A percentile compares a stretch with the other conserved stretches of the same genome.
phyloP scores from a whole-genome alignment of 1,140 invertebrate species.

The Eumeta japonica region DNA sequence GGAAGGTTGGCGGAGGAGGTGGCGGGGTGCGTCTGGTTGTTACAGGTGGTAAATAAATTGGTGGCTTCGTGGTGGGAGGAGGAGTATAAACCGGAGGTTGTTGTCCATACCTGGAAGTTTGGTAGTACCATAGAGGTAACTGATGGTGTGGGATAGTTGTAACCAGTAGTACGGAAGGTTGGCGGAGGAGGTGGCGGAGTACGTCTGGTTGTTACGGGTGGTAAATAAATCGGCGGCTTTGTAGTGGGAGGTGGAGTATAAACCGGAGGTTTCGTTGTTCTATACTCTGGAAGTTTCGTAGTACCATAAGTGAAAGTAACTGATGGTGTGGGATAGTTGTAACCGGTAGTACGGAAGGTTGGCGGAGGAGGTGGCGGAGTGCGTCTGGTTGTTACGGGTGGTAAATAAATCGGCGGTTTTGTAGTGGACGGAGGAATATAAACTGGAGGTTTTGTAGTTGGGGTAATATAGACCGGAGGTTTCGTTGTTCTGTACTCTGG shows the following conservation, averaged over 20 bases:
- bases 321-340: constrained; percentile 48
- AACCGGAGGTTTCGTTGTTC: constrained; percentile 5
- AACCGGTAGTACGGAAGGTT: constrained; percentile 28
- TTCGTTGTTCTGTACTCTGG: constrained; percentile 6
- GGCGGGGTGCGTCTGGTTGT: constrained; percentile 8
- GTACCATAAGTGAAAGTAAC: constrained; percentile 28
- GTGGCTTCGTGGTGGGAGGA: constrained; percentile 7
- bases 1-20: constrained; percentile 4
- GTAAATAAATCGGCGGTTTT: constrained; percentile 6
- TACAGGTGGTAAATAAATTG: constrained; percentile 13
- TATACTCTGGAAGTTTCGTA: too few species aligned
- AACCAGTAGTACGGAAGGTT: constrained; percentile 31
- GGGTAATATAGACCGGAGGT: neutral
- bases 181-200: constrained; percentile 3
- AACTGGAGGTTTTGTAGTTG: constrained; percentile 1
- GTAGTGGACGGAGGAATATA: constrained; percentile 12
- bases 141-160: constrained; percentile 48
- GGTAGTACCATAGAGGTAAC: constrained; percentile 30
- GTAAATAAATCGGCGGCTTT: constrained; percentile 11
- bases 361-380: constrained; percentile 5
- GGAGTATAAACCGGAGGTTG: constrained; percentile 12
- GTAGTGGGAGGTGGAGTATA: constrained; percentile 12
- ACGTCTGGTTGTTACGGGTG: constrained; percentile 11
- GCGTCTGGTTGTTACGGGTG: constrained; percentile 10
- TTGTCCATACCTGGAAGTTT: constrained; percentile 8